A percentile compares a stretch with the other conserved stretches of the same genome.
These are phyloP conservation scores for Orchesella cincta DNA, from an alignment of 1,140 invertebrate species.

Conservation along the genomic window DNA sequence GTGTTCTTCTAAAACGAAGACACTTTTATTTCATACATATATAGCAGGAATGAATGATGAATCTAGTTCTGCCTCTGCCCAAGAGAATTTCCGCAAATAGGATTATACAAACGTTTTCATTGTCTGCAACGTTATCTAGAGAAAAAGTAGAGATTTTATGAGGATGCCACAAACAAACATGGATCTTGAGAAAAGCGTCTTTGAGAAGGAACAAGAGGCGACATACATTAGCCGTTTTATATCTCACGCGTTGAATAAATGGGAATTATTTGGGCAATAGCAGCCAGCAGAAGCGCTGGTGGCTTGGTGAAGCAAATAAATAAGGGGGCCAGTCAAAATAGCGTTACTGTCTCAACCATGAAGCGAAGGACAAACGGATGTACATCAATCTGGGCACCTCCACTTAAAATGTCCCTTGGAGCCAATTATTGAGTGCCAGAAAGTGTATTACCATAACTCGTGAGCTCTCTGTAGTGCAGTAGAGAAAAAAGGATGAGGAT, in stretches of 20 bases:
- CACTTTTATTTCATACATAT: no score
- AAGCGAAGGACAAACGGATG: neutral
- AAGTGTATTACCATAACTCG: no score
- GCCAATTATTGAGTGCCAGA: neutral
- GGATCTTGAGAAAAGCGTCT: neutral
- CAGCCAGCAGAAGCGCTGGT: no score
- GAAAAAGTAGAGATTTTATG: no score
- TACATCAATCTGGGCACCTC: neutral
- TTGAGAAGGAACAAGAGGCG: neutral
- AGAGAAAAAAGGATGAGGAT: no score
- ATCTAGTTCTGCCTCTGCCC: neutral
- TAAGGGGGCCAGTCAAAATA: no score
- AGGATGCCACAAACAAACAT: neutral
- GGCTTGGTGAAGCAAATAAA: no score
- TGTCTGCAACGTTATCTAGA: no score
- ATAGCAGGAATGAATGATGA: no score
- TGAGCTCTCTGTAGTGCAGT: no score
- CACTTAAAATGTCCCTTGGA: neutral
- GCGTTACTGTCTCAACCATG: neutral
- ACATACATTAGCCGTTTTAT: neutral
- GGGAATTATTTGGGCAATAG: neutral
- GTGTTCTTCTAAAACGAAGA: no score
- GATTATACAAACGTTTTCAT: neutral
- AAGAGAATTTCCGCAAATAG: neutral
- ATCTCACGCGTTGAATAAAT: neutral